Conservation (phyloP, 2,113 vertebrate species). For the Noturus placidus region DNA sequence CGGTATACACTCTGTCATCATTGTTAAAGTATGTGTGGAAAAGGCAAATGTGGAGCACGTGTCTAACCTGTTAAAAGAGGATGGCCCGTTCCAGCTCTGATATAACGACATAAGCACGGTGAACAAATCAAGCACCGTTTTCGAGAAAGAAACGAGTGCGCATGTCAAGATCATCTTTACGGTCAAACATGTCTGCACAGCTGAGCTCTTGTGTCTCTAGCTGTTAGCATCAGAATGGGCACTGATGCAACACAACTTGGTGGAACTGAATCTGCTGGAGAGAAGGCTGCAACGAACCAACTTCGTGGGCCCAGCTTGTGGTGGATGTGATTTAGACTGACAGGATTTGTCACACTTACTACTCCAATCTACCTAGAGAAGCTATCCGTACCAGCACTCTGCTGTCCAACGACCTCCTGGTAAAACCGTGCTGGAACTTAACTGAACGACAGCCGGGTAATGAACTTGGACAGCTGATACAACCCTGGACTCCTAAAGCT, state of each 20-base stretch:
- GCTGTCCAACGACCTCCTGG: slow-evolving; percentile 41
- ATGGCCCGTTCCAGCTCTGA: background rate
- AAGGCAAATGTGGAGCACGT: slow-evolving; percentile 5
- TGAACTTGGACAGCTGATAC: slow-evolving; percentile 32
- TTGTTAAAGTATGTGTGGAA: slow-evolving; percentile 23
- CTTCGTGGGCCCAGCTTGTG: slow-evolving; percentile 16
- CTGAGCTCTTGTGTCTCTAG: slow-evolving; percentile 31
- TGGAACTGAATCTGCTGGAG: slow-evolving; percentile 25
- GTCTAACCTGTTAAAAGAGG: slow-evolving; percentile 15
- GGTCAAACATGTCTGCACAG: slow-evolving; percentile 35
- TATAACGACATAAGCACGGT: background rate
- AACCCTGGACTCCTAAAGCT: slow-evolving; percentile 29
- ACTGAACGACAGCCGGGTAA: slow-evolving; percentile 26
- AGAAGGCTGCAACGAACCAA: slow-evolving; percentile 28
- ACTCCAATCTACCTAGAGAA: slow-evolving; percentile 35
- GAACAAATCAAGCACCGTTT: slow-evolving; percentile 21
- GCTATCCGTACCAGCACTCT: slow-evolving; percentile 17
- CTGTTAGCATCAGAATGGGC: slow-evolving; percentile 38
- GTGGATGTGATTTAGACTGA: slow-evolving; percentile 40
- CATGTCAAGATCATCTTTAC: slow-evolving; percentile 31
- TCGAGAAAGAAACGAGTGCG: slow-evolving; percentile 25
- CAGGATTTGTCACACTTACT: slow-evolving; percentile 45
- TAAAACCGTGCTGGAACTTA: slow-evolving; percentile 27
- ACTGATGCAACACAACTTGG: slow-evolving; percentile 37
- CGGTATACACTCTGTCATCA: slow-evolving; percentile 36